Evolutionary conservation across 2,113 vertebrate species (phyloP), one percentile per base, ranked within the genome.

Genomic region (Oncorhynchus nerka): DNA sequence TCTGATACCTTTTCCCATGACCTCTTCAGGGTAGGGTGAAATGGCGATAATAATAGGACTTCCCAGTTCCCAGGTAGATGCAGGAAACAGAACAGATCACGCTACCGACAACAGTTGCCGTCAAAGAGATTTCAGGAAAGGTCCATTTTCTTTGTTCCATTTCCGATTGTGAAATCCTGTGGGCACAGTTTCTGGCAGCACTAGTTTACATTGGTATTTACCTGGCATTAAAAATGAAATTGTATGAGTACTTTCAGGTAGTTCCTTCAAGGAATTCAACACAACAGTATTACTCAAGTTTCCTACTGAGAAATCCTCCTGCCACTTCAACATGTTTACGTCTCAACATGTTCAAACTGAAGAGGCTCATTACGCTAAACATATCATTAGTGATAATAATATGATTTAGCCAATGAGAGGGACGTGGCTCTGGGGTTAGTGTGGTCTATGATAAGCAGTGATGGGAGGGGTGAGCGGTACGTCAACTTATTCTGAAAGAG

Each of bases 1-100:
- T 62, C 67, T 77, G 61, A 69, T 83, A 78, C 72, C 73, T 82
- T 77, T 67, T 69, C 67, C 59, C n/a, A 19, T 34, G 73, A 20
- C 65, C n/a, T 30, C 9, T 45, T 45, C 39, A 45, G 39, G 39
- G 8, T 11, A 16, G 4, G 66, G 75, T 65, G 67, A 83, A 73
- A 6, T 68, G 70, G 26, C n/a, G 2, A 62, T 30, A 20, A 32
- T 7, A 39, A 19, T 9, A n/a, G 16, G 13, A 9, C 48, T n/a
- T 15, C 45, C 22, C 45, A 70, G 45, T 49, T n/a, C 48, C 48
- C 48, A 26, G 22, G 48, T 51, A 51, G 13, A 68, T 32, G 45
- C 22, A n/a, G 75, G 62, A 26, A 62, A 62, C n/a, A 62, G 71
- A 61, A 39, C 19, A 28, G 67, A 39, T 34, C 12, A 1, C 26